phyloP scores from a whole-genome alignment of 2,888 invertebrate genomes.

The Achlya flavicornis region DNA sequence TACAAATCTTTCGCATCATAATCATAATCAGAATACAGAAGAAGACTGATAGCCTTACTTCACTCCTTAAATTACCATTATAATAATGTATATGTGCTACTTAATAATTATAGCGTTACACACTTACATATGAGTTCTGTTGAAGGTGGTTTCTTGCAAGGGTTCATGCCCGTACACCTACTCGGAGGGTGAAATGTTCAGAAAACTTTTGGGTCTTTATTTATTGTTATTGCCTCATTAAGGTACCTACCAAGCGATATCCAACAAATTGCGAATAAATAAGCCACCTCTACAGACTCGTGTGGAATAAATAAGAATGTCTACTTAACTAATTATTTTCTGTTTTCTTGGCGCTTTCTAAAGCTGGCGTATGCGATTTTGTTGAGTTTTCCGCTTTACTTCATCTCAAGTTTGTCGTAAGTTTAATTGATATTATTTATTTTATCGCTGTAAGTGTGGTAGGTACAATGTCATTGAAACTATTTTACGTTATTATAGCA shows the following conservation, averaged over 20 bases:
- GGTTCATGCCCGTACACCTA: constrained; percentile 61
- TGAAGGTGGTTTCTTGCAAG: constrained; percentile 72
- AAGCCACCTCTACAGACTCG: constrained; percentile 64
- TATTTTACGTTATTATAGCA: background rate
- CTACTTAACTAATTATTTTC: constrained; percentile 55
- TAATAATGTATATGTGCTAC: constrained; percentile 44
- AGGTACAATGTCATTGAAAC: too few species aligned
- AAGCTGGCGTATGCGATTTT: background rate
- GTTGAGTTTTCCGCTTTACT: too few species aligned
- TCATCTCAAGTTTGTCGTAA: too few species aligned
- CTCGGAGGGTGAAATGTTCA: constrained; percentile 69
- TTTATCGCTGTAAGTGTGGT: too few species aligned
- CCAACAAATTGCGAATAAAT: constrained; percentile 83
- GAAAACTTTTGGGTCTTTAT: constrained; percentile 83
- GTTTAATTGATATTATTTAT: too few species aligned
- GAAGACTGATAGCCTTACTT: constrained; percentile 29
- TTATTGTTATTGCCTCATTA: constrained; percentile 84
- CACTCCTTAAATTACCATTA: constrained; percentile 49
- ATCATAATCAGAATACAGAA: background rate
- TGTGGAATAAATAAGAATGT: constrained; percentile 65
- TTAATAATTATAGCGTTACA: constrained; percentile 67
- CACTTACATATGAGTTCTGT: constrained; percentile 64
- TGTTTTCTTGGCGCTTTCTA: constrained; percentile 5
- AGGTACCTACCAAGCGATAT: constrained; percentile 80
- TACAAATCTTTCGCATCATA: too few species aligned